Base-by-base conservation (phyloP, 1,140 invertebrate species). In the Rhysida immarginata region DNA sequence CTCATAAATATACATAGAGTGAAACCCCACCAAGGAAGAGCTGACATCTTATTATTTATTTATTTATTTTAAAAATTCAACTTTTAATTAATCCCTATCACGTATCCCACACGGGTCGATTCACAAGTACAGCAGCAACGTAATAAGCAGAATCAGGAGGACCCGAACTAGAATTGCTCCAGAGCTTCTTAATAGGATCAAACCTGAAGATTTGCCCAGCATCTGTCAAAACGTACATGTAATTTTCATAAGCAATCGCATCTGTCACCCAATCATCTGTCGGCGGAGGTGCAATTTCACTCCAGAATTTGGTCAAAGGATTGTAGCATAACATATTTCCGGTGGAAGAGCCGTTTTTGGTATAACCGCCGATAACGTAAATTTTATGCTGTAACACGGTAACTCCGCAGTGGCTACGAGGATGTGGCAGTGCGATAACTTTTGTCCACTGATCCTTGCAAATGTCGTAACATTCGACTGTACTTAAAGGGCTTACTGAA, bases 401-500 rank as follows among this genome's bases (percentile, higher is more conserved):
- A 20, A 53, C 26, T 5, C 49, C 50, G 44, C 44, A 49, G 25
- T 63, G 48, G 26, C 25, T 41, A 41, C 46, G 1, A 5, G 29
- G 35, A 54, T 29, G 44, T 43, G 2, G 25, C 23, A 48, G 26
- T 14, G 18, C 2, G 16, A 2, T 21, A 8, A 56, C 2, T 24
- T 53, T 8, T 25, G 55, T 56, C 55, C 55, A 56, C 29, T 56
- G 55, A 26, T 56, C 46, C 2, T 21, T 50, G 2, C 5, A n/a
- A 8, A 25, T 5, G 26, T 56, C 46, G 23, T 50, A 56, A 11
- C 52, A 21, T 50, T 56, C 55, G 50, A 42, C 41, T 41, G 55
- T 56, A 20, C 23, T 5, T 5, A 29, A 11, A 2, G 55, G 55
- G 20, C 20, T 20, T 13, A 51, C 26, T 11, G 49, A 51, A 20